Evolutionary conservation across 2,113 vertebrate species (phyloP).

Genomic region (Scatophagus argus): DNA sequence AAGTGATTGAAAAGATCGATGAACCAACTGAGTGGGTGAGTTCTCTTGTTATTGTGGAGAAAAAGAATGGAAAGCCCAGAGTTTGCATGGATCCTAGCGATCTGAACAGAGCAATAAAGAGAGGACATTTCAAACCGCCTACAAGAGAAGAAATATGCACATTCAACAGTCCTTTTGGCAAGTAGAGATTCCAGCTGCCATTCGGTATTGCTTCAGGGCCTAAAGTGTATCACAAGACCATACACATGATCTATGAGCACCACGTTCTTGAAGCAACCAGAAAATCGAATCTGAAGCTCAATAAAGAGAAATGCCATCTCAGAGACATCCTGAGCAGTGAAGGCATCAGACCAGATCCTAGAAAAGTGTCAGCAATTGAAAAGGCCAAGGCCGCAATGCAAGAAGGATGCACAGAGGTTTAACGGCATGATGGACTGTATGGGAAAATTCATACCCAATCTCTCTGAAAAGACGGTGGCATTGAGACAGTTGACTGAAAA

Average conservation of each 20-base stretch:
- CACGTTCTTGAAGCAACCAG: not conserved
- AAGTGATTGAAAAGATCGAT: slow-evolving; percentile 14
- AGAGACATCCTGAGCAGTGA: slow-evolving; percentile 16
- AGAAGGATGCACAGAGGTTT: slow-evolving; percentile 6
- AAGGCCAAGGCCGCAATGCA: slow-evolving; percentile 20
- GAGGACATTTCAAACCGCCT: not conserved
- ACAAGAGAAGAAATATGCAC: slow-evolving; percentile 14
- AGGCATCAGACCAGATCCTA: not conserved
- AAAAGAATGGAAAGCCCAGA: not conserved
- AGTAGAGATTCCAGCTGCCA: not conserved
- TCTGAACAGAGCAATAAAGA: slow-evolving; percentile 5
- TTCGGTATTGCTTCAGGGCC: slow-evolving; percentile 1
- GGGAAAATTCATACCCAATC: slow-evolving; percentile 17
- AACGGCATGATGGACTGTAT: slow-evolving; percentile 15
- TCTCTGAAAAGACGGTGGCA: not conserved
- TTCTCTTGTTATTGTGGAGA: not conserved
- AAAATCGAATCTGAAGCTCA: slow-evolving; percentile 11
- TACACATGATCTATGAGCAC: slow-evolving; percentile 9
- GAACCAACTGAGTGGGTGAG: slow-evolving; percentile 2
- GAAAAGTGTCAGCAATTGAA: slow-evolving; percentile 11
- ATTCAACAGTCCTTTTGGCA: not conserved
- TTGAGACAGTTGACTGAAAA: slow-evolving; percentile 8
- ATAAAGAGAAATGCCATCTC: slow-evolving; percentile 4
- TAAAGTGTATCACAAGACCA: not conserved
- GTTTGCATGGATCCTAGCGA: not conserved